Conservation (phyloP, 2,797 vertebrate species). For the Erithacus rubecula region DNA sequence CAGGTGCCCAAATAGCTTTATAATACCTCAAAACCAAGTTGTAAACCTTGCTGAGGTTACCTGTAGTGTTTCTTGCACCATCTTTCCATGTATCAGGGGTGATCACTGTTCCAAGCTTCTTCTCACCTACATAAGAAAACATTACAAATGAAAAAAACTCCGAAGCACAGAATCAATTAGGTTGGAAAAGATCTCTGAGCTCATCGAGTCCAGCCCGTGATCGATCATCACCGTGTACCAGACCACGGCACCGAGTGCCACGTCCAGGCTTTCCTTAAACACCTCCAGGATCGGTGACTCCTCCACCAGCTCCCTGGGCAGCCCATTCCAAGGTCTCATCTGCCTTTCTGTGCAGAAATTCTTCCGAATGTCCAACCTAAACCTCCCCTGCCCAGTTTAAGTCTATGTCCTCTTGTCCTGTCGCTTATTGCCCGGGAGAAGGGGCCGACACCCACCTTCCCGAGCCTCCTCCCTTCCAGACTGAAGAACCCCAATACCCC, state of each 20-base stretch:
- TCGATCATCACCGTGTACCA: accelerated
- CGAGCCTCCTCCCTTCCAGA: not conserved
- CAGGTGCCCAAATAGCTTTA: not conserved
- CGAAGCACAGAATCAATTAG: not conserved
- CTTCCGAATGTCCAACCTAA: not conserved
- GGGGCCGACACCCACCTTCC: accelerated
- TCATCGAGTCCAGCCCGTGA: accelerated
- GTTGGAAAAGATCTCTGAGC: not conserved
- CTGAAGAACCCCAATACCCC: not conserved
- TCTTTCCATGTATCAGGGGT: slow-evolving; percentile 98
- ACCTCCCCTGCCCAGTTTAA: accelerated
- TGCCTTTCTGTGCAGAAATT: not conserved
- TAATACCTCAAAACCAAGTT: accelerated
- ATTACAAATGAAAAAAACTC: not conserved
- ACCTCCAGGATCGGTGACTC: accelerated
- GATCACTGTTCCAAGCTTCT: slow-evolving; percentile 95
- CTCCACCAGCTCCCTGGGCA: not conserved
- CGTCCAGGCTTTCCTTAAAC: not conserved
- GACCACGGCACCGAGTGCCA: not conserved
- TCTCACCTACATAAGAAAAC: slow-evolving; percentile 82
- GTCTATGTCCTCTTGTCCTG: accelerated
- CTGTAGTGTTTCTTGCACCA: slow-evolving; percentile 96
- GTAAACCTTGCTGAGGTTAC: slow-evolving; percentile 58
- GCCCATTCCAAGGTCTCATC: not conserved
- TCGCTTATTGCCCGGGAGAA: accelerated